phyloP scores from a whole-genome alignment of 2,113 vertebrate genomes.

The Coturnix japonica region DNA sequence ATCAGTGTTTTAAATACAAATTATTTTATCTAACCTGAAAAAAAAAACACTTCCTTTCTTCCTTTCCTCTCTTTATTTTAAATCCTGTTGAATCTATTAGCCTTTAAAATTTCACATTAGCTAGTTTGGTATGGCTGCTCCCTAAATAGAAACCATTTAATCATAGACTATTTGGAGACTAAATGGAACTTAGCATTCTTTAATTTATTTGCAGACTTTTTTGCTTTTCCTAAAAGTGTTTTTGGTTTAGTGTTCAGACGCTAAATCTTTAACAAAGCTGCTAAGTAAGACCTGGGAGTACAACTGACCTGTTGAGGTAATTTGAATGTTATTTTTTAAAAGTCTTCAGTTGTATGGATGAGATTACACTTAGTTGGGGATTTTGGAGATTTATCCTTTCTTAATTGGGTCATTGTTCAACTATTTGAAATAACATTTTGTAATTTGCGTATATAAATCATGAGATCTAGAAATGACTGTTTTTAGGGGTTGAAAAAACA shows the following conservation, averaged over 20 bases:
- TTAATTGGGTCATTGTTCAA: not conserved
- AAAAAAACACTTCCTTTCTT: not conserved
- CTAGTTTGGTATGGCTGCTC: not conserved
- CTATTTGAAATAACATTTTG: not conserved
- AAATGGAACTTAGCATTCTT: not conserved
- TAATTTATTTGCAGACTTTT: slow-evolving; percentile 25
- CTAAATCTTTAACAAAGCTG: slow-evolving; percentile 17
- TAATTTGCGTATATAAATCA: not conserved
- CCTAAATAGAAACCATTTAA: slow-evolving; percentile 45
- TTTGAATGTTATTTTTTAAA: not conserved
- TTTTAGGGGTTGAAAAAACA: not conserved
- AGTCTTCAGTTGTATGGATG: not conserved
- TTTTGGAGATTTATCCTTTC: not conserved
- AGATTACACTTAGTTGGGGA: not conserved
- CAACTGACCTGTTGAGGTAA: not conserved
- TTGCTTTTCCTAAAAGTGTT: slow-evolving; percentile 21
- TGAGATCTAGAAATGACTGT: not conserved
- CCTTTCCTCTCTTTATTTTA: not conserved
- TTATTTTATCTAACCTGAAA: not conserved
- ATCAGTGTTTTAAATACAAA: not conserved
- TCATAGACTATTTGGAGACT: not conserved
- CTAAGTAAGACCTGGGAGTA: not conserved
- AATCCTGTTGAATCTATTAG: slow-evolving; percentile 4
- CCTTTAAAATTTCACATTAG: not conserved
- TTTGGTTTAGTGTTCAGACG: slow-evolving; percentile 11